Evolutionary conservation across 2,113 vertebrate genomes (phyloP).

Genomic region (Scolopax mira): DNA sequence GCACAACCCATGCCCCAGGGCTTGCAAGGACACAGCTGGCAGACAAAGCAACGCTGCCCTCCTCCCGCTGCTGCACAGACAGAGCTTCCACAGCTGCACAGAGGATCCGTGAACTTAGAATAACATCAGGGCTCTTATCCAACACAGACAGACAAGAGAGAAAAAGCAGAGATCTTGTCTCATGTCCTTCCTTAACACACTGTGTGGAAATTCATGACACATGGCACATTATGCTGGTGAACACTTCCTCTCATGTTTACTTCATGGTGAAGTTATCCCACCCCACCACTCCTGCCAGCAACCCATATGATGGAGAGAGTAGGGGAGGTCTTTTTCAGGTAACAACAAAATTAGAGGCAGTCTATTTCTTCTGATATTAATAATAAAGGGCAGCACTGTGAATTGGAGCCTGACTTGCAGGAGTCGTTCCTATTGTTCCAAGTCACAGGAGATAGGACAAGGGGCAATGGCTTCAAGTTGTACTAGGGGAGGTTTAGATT

Average conservation of each 20-base stretch:
- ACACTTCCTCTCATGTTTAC: neutral
- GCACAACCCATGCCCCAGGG: neutral
- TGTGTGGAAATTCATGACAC: neutral
- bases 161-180: neutral
- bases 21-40: neutral
- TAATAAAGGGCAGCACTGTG: neutral
- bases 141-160: neutral
- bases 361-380: neutral
- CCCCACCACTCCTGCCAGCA: neutral
- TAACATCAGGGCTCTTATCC: fast-evolving
- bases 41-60: fast-evolving
- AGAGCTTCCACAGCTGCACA: neutral
- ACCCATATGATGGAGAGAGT: fast-evolving
- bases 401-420: neutral
- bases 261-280: neutral
- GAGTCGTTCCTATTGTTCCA: fast-evolving
- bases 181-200: neutral
- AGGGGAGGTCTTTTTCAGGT: neutral
- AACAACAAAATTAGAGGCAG: neutral
- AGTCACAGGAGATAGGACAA: too few species aligned
- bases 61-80: neutral
- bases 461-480: too few species aligned
- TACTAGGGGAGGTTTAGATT: too few species aligned
- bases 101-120: neutral
- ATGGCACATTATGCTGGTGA: neutral